These are phyloP conservation scores for Zhuqinia jingwanae DNA, from an alignment of 2,888 invertebrate species.

Conservation along the genomic window DNA sequence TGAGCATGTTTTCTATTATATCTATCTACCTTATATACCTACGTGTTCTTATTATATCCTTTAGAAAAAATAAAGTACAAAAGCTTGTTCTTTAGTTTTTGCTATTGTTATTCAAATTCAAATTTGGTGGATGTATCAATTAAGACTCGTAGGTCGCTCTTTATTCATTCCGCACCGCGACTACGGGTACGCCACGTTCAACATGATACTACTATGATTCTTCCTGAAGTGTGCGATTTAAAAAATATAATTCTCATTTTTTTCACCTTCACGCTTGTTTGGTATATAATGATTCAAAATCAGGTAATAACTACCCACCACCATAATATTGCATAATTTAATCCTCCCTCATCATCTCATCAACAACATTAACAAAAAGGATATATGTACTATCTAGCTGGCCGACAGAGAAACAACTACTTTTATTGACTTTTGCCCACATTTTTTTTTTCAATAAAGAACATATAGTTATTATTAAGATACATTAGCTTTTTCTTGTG, in stretches of 20 bases:
- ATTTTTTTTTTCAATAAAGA: neutral
- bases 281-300: neutral
- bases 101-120: neutral
- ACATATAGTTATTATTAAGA: neutral
- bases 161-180: no score
- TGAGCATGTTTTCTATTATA: no score
- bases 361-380: neutral
- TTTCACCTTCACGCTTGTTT: constrained; percentile 43
- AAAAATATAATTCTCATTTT: neutral
- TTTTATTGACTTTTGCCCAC: constrained; percentile 32
- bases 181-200: no score
- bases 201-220: no score
- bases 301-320: constrained; percentile 13
- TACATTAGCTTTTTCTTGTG: constrained; percentile 37
- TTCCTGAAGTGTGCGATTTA: neutral
- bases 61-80: neutral
- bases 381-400: neutral
- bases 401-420: constrained; percentile 18
- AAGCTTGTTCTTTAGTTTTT: neutral
- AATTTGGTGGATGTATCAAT: neutral
- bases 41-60: no score
- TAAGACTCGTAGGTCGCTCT: no score
- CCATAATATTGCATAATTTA: neutral
- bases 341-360: constrained; percentile 12
- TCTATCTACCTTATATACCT: no score